Base-by-base conservation (phyloP, 2,797 vertebrate species). In the Kryptopterus vitreolus region DNA sequence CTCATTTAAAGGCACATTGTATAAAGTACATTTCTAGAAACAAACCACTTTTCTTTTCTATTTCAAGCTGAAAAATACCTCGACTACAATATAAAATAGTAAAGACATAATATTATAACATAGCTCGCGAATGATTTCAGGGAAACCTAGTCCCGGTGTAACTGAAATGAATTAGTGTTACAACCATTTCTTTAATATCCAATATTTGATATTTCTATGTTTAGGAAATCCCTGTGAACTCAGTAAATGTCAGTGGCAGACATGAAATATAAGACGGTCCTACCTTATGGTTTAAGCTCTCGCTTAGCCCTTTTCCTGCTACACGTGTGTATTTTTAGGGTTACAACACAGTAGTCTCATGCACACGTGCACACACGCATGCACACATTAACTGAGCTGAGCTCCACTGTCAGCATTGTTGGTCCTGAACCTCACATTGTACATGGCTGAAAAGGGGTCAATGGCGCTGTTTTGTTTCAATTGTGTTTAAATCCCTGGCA, bases 331-430 rank as follows among this genome's bases (percentile, higher is more conserved):
- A n/a, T 71, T 78, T 72, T 46, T 81, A 66, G 76, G 20, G 74
- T 24, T 61, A 22, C 53, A 77, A 65, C 76, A 89, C 88, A 81
- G 74, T 78, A 43, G 2, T 76, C 78, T 33, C 61, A 76, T 20
- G 68, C 72, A 79, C 58, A 68, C 62, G 72, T 74, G 46, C 71
- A 31, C 68, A 66, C 80, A 18, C 20, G 26, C 55, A 31, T 62
- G 71, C 61, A 70, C 71, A 65, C 69, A 58, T 68, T 76, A 81
- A 85, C 72, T 63, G 81, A 84, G 84, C 84, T 88, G 87, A 89
- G 85, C 87, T 77, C 85, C 82, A 88, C 76, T 84, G 90, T 93
- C 92, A 93, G 92, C 93, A 93, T 83, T 92, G 88, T 88, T 83
- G 80, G 69, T 82, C 80, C 61, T 48, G 84, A n/a, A 81, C 84